phyloP scores from a whole-genome alignment of 1,140 invertebrate genomes.

The Scaptomyza hsui region DNA sequence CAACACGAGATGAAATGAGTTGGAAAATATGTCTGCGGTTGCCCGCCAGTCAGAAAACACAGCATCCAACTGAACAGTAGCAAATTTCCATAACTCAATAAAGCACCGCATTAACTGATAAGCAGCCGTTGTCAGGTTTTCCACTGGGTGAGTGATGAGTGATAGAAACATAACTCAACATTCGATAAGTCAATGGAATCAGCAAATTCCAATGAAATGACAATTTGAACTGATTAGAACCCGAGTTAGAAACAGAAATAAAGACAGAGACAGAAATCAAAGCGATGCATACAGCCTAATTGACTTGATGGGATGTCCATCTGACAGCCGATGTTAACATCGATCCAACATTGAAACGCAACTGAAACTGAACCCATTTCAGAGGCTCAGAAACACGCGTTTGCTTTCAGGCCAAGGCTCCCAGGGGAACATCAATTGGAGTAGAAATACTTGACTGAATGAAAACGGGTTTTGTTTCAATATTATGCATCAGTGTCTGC shows the following conservation, averaged over 20 bases:
- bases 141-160: constrained; percentile 41
- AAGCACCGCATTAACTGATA: constrained; percentile 48
- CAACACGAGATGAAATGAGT: constrained; percentile 70
- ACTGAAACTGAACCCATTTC: constrained; percentile 11
- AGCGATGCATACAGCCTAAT: constrained; percentile 7
- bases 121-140: constrained; percentile 26
- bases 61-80: constrained; percentile 16
- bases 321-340: neutral
- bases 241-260: neutral
- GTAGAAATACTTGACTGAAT: constrained; percentile 1
- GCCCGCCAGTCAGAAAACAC: constrained; percentile 2
- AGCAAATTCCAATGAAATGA: constrained; percentile 41
- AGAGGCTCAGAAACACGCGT: constrained; percentile 14
- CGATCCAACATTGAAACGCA: neutral
- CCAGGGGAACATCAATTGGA: constrained; percentile 2
- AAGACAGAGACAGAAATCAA: constrained; percentile 13
- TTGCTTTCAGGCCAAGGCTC: constrained; percentile 12
- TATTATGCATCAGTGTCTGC: constrained; percentile 1
- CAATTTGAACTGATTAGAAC: constrained; percentile 24
- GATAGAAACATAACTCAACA: constrained; percentile 37
- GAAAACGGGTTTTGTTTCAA: constrained; percentile 19
- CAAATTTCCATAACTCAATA: constrained; percentile 46
- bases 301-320: neutral
- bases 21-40: constrained; percentile 77
- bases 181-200: constrained; percentile 19